A percentile compares a stretch with the other conserved stretches of the same genome.
Evolutionary conservation across 1,140 invertebrate genomes (phyloP).

Genomic region (Trichomalopsis sarcophagae): DNA sequence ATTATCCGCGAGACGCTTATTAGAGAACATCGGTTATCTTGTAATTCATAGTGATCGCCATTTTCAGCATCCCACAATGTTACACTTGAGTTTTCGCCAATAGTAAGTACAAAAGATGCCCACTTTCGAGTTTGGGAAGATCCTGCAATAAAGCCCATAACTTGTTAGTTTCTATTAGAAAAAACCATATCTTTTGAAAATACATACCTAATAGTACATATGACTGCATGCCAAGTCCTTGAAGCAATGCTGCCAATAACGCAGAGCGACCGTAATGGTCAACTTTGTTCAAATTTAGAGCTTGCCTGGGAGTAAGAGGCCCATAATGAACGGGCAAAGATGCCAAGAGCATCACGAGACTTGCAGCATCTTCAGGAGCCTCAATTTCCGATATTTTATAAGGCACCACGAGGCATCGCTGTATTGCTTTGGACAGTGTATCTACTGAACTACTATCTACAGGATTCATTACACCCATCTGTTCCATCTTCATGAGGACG

Average conservation of each 20-base stretch:
- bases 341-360: slow-evolving; percentile 64
- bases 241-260: slow-evolving; percentile 64
- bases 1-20: slow-evolving; percentile 66
- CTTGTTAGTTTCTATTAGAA: neutral
- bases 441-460: slow-evolving; percentile 62
- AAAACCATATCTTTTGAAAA: neutral
- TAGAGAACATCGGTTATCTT: slow-evolving; percentile 67
- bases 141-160: slow-evolving; percentile 53
- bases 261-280: slow-evolving; percentile 71
- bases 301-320: slow-evolving; percentile 68
- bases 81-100: slow-evolving; percentile 57
- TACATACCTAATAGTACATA: slow-evolving; percentile 70
- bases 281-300: slow-evolving; percentile 69
- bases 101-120: slow-evolving; percentile 67
- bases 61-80: slow-evolving; percentile 70
- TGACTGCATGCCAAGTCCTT: slow-evolving; percentile 64
- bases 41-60: slow-evolving; percentile 65
- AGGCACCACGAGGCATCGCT: slow-evolving; percentile 66
- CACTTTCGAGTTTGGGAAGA: slow-evolving; percentile 68
- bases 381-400: slow-evolving; percentile 68
- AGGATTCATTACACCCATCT: slow-evolving; percentile 56
- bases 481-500: slow-evolving; percentile 69
- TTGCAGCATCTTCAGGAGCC: slow-evolving; percentile 64
- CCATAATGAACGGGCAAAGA: slow-evolving; percentile 67
- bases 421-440: slow-evolving; percentile 66